Evolutionary conservation across 2,797 vertebrate species (phyloP), one percentile per base, ranked within the genome.

Genomic region (Acanthiza pusilla): DNA sequence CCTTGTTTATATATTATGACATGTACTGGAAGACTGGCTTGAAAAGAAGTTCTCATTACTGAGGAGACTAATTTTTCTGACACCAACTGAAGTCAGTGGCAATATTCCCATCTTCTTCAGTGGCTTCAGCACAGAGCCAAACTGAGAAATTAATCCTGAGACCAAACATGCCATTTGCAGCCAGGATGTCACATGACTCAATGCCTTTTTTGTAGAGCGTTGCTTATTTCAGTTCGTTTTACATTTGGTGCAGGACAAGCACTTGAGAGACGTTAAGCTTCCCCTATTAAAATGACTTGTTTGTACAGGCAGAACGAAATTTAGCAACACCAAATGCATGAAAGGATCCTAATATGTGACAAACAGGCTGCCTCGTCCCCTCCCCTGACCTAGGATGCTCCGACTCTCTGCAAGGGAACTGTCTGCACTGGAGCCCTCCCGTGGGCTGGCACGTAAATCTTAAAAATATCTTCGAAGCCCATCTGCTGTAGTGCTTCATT

Each of bases 381-480:
- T 97, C 85, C 93, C 87, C 92, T 89, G 94, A 71, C 87, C 93
- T 50, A 70, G 86, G 85, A 86, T 66, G 71, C 50, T 86, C 77
- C 34, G 8, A 62, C 88, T 85, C 61, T 95, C 89, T 96, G 88
- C 62, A 86, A 97, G 92, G 89, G 57, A 96, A 70, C 63, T 86
- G 83, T 94, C 97, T 97, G 93, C 89, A 85, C 36, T 93, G 91
- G 94, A 98, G 94, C 60, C 93, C 91, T 96, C 97, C 93, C 91
- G 70, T 92, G 92, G 92, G 95, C 96, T 97, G 97, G 78, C 88
- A 96, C 34, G 34, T 95, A 96, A 96, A 96, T 96, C 96, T 97
- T 97, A 95, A 96, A 97, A 97, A 97, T 94, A 96, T 96, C 96
- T 97, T 96, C 8, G 58, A 96, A 97, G 96, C 43, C 92, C 93